Conservation (phyloP, 2,888 invertebrate species). For the Trachelus stipa region DNA sequence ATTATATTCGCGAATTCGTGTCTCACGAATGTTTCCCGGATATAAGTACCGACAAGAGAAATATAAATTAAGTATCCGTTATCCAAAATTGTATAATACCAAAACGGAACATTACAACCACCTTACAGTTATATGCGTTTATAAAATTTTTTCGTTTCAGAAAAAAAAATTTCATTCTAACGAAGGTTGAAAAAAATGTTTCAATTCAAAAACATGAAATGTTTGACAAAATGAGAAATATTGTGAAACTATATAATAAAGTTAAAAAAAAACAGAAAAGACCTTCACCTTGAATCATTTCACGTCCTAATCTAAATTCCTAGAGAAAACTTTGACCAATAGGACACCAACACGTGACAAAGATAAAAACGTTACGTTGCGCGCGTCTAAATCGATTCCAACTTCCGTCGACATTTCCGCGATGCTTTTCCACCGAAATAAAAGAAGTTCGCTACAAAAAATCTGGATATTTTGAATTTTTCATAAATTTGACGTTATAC, state of each 20-base stretch:
- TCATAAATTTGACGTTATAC: neutral
- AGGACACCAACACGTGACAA: neutral
- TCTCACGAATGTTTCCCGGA: neutral
- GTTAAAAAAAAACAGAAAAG: neutral
- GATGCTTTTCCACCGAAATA: neutral
- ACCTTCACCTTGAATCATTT: constrained; percentile 1
- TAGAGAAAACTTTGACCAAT: neutral
- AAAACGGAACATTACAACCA: neutral
- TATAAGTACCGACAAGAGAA: neutral
- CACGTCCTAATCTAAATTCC: neutral
- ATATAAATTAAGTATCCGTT: neutral
- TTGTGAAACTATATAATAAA: neutral
- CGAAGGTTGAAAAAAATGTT: no score
- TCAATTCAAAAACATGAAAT: neutral
- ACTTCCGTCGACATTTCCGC: neutral
- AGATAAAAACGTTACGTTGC: neutral
- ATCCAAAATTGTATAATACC: neutral
- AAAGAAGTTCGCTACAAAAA: neutral
- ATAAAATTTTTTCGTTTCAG: no score
- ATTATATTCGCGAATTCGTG: neutral
- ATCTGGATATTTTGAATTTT: neutral
- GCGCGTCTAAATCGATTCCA: constrained; percentile 6
- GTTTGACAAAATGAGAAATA: neutral
- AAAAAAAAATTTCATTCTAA: no score
- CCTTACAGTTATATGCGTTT: neutral